Evolutionary conservation across 1,140 invertebrate genomes (phyloP), one percentile per base, ranked within the genome.

Genomic region (Scaptomyza hsui): DNA sequence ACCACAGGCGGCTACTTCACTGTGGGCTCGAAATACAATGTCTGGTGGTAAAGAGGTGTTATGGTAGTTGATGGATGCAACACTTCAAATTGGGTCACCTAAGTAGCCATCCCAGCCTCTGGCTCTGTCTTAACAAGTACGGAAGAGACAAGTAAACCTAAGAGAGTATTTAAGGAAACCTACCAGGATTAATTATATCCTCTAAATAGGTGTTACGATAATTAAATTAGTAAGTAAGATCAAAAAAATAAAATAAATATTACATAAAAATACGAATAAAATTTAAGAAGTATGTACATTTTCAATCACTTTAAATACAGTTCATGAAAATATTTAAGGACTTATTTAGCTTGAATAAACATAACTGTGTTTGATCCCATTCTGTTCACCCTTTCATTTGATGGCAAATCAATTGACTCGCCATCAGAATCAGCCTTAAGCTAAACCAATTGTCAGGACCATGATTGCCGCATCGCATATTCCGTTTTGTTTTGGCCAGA

Each of bases 1-100:
- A 39, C 44, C 63, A 65, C 16, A 81, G 61, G 24, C 62, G 61
- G 18, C 63, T 48, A 61, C 65, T 62, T 12, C 39, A 13, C 2
- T 16, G 12, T 12, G 13, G 37, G 26, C 55, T 51, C 26, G 26
- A 4, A 48, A 35, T 4, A 42, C 32, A 37, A 53, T 62, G 29
- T 16, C n/a, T 65, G 16, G 3, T 29, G 7, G 26, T 29, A n/a
- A n/a, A n/a, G n/a, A n/a, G n/a, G n/a, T n/a, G n/a, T n/a, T n/a
- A n/a, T n/a, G n/a, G n/a, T 29, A 7, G 29, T 39, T 19, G 1
- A 16, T 15, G 2, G 12, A 2, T 12, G 37, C 16, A 51, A 52
- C 63, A 73, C 65, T 61, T 70, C 61, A 18, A 81, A 70, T 49
- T 81, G 73, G 78, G 78, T 77, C 69, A 69, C 12, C 15, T 7